phyloP scores from a whole-genome alignment of 1,140 invertebrate species.

The Dinothrombium tinctorium region DNA sequence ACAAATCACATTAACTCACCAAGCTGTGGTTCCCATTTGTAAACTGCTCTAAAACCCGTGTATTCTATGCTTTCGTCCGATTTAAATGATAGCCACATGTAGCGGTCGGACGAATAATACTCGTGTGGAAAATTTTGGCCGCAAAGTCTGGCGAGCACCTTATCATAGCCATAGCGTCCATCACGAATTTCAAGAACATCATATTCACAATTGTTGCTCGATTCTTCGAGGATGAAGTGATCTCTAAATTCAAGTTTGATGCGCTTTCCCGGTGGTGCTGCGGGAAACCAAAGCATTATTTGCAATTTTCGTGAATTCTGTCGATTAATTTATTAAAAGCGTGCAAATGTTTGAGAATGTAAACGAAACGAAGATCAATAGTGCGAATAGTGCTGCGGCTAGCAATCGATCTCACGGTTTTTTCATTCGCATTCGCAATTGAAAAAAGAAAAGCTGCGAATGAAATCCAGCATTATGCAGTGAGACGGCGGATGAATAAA shows the following conservation, averaged over 20 bases:
- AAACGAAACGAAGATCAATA: too few relatives aligned
- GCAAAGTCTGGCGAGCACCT: conserved; percentile 39
- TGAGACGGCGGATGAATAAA: too few relatives aligned
- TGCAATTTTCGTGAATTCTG: too few relatives aligned
- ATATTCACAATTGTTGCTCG: conserved; percentile 44
- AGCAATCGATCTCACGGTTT: too few relatives aligned
- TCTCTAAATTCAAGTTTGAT: conserved; percentile 58
- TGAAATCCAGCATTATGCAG: too few relatives aligned
- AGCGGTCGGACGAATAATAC: conserved; percentile 43
- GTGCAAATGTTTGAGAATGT: too few relatives aligned
- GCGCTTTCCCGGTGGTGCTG: conserved; percentile 45
- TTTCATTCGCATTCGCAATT: too few relatives aligned
- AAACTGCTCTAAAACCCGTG: conserved; percentile 52
- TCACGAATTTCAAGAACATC: conserved; percentile 55
- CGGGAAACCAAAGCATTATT: not conserved
- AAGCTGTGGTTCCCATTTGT: too few relatives aligned
- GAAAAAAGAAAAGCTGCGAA: too few relatives aligned
- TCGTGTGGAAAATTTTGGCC: conserved; percentile 48
- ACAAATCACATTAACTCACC: too few relatives aligned
- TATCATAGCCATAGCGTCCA: conserved; percentile 59
- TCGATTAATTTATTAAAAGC: too few relatives aligned
- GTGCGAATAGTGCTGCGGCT: too few relatives aligned
- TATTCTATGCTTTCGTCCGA: conserved; percentile 64
- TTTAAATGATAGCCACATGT: conserved; percentile 57
- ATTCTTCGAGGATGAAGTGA: conserved; percentile 47